Evolutionary conservation across 2,888 invertebrate genomes (phyloP).

Genomic region (Orchestes rusci): DNA sequence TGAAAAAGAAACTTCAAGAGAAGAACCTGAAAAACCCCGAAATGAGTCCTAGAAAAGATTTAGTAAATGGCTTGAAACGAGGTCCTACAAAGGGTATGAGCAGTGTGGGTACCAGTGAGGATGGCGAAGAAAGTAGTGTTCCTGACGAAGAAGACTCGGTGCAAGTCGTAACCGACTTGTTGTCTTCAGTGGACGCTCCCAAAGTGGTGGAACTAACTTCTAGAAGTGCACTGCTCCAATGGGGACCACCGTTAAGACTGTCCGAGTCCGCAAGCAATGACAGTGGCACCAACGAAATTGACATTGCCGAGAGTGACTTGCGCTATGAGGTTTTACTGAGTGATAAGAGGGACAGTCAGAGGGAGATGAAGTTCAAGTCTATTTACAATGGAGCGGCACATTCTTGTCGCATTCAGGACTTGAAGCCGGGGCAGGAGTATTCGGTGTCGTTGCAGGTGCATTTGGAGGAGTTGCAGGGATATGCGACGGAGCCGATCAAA

Average conservation of each 20-base stretch:
- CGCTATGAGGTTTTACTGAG: slow-evolving; percentile 76
- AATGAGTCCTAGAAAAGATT: slow-evolving; percentile 51
- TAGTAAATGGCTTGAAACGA: slow-evolving; percentile 49
- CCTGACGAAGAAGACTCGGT: slow-evolving; percentile 68
- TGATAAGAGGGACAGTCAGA: slow-evolving; percentile 48
- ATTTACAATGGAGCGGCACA: slow-evolving; percentile 73
- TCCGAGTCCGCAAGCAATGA: slow-evolving; percentile 46
- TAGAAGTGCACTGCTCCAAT: slow-evolving; percentile 76
- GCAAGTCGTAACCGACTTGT: slow-evolving; percentile 60
- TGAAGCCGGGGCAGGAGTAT: slow-evolving; percentile 84
- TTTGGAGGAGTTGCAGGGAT: slow-evolving; percentile 66
- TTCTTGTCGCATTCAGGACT: slow-evolving; percentile 68
- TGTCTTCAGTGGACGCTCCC: slow-evolving; percentile 68
- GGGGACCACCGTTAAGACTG: slow-evolving; percentile 59
- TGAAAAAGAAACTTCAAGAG: slow-evolving; percentile 65
- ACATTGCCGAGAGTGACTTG: slow-evolving; percentile 57
- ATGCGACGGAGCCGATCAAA: slow-evolving; percentile 68
- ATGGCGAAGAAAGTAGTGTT: slow-evolving; percentile 69
- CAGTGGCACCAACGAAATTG: slow-evolving; percentile 45
- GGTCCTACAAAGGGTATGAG: slow-evolving; percentile 44
- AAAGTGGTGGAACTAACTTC: slow-evolving; percentile 76
- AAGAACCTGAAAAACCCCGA: slow-evolving; percentile 37
- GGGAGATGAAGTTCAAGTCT: slow-evolving; percentile 78
- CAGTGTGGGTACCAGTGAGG: slow-evolving; percentile 66
- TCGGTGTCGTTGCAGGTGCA: slow-evolving; percentile 73